These are phyloP conservation scores for Halcyon badia DNA, from an alignment of 2,797 vertebrate genomes.

Conservation along the genomic window DNA sequence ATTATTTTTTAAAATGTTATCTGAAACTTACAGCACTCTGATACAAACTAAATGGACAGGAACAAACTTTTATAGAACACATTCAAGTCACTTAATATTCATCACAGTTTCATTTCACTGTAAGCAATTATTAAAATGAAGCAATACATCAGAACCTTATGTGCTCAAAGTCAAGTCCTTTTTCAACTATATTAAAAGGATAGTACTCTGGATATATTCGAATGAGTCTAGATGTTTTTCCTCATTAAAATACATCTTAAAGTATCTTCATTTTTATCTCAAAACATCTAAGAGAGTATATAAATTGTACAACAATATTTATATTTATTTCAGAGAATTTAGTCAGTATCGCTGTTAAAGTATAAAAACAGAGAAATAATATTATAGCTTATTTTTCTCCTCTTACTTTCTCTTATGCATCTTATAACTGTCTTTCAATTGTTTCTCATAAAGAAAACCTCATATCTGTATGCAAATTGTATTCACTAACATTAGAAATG, in stretches of 20 bases:
- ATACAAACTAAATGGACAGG: neutral
- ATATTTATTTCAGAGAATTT: neutral
- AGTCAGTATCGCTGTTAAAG: neutral
- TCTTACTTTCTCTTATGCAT: neutral
- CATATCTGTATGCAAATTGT: neutral
- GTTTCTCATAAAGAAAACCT: neutral
- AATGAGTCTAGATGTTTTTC: neutral
- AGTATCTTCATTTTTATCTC: neutral
- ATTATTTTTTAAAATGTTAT: neutral
- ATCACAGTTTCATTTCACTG: neutral
- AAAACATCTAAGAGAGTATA: neutral
- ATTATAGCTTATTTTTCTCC: neutral
- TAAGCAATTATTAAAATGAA: neutral
- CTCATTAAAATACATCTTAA: neutral
- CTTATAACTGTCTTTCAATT: neutral
- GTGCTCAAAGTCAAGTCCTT: neutral
- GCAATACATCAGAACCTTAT: neutral
- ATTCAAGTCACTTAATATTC: neutral
- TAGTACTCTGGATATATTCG: neutral
- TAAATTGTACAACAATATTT: neutral
- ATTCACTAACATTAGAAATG: slow-evolving; percentile 3
- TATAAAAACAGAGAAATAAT: neutral
- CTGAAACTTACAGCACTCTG: neutral
- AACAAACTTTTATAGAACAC: neutral
- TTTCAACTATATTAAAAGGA: neutral